Base-by-base conservation (phyloP, 2,797 vertebrate species). In the Muraenolepis orangiensis region DNA sequence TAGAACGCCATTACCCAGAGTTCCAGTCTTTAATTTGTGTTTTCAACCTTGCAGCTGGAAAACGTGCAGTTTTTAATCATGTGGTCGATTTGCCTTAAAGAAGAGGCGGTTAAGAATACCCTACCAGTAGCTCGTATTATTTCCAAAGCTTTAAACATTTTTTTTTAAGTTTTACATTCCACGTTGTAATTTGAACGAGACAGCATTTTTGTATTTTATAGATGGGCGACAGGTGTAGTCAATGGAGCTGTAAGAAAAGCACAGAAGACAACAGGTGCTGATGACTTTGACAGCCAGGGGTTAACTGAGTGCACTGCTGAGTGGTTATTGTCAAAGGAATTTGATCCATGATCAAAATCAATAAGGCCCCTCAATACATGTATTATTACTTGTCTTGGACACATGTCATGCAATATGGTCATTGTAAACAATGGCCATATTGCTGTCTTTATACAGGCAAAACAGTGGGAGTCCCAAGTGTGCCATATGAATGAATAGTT, bases 1-100 rank as follows among this genome's bases (percentile, higher is more conserved):
- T 42, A 8, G 69, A 84, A 90, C 90, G 76, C 84, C 79, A 82
- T 0, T 86, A 76, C 85, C 90, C 88, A 92, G 1, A 87, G 84
- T 83, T 72, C 79, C 0, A 8, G 0, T 68, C 0, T 57, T 3
- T 2, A n/a, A 32, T 40, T 20, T 68, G 79, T 72, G 20, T 79
- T 72, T 46, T 64, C 57, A 64, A 64, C 23, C 23, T 26, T 64
- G 57, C 23, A 64, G 57, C 20, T 57, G 51, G 20, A 46, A 57
- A 57, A 57, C 51, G 51, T 57, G n/a, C 8, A 11, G n/a, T 64
- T 64, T 64, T 64, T 26, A 64, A 64, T 57, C 3, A 31, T 71
- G 36, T 30, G 66, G 30, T 31, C 29, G 66, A 64, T 26, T 64
- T 26, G 23, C 57, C n/a, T 26, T 64, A 64, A 26, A 64, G 23